Evolutionary conservation across 2,797 vertebrate genomes (phyloP), one percentile per base, ranked within the genome.

Genomic region (Poecile montanus): DNA sequence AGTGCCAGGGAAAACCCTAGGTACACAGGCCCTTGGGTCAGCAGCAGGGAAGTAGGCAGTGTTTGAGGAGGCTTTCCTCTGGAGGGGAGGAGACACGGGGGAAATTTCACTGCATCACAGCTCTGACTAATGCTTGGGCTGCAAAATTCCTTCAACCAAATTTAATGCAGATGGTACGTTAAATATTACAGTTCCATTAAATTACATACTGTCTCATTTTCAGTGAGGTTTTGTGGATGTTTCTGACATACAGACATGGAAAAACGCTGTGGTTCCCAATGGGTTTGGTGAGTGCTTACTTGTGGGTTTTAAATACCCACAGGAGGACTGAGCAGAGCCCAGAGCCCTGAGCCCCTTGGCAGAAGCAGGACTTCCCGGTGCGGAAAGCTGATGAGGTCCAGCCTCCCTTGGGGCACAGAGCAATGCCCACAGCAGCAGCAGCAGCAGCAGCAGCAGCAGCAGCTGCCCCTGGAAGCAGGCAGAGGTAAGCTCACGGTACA

Each of bases 121-220:
- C 79, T 92, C 72, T 96, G 93, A 96, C 91, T 94, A 91, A 96
- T 21, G 27, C 93, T 97, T 94, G 88, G 80, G 86, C 93, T 96
- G 91, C 88, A 94, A 95, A 97, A 97, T 97, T 96, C 93, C 95
- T 89, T 89, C 92, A 89, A 86, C 93, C 80, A 97, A 97, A 97
- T 96, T 94, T 97, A 97, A 97, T 96, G 42, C 95, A 96, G 96
- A 94, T 95, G 79, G 85, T 50, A 96, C 3, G 3, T 95, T 96
- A 88, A 97, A 97, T 95, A 97, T 96, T 96, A 97, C 93, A 92
- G 95, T 51, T 88, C 93, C 93, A 93, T 96, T 97, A 97, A 92
- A 96, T 94, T 91, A 92, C 88, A 73, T 75, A 88, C 93, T 94
- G 96, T 94, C 85, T 92, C 83, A 44, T 90, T 97, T 97, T 95